Evolutionary conservation across 2,888 invertebrate species (phyloP), one percentile per base, ranked within the genome.

Genomic region (Phortica magna): DNA sequence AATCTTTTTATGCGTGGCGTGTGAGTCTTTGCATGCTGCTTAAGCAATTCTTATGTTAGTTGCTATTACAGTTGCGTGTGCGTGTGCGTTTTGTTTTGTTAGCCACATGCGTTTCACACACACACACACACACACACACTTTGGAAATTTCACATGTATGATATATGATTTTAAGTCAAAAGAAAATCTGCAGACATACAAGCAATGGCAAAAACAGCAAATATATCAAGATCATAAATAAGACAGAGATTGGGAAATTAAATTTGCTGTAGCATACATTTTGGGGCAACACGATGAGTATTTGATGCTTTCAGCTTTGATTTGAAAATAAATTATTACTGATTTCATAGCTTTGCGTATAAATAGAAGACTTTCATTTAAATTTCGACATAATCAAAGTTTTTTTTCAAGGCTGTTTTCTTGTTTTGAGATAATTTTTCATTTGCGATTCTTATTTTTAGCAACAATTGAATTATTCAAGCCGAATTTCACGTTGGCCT

Each of bases 131-230:
- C 17, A 42, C 42, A 17, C 5, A 17, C 68, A 68, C 17, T 39
- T 43, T 70, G 22, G 53, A 22, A 22, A 55, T 39, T 41, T 80
- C 9, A 82, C 79, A 76, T 77, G 83, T 79, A 85, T 85, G 85
- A 85, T 86, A 89, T 89, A 85, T 85, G 89, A 85, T 85, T 89
- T 80, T 76, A 84, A 89, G 88, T 89, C 85, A 89, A 88, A 85
- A 86, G 85, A 87, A 88, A 89, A 85, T 88, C 87, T 85, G 87
- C 85, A 86, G 89, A 89, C 88, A 85, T 88, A 88, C 82, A 86
- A 86, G 73, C 82, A 31, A 31, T 31, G 14, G 48, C 48, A 48
- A 48, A 19, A 17, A 17, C 17, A 89, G 87, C 87, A 85, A 89
- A 88, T 89, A 89, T 89, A 89, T 88, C 89, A 82, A 81, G 88